phyloP scores from a whole-genome alignment of 2,888 invertebrate species.

The Oasisia sp. region DNA sequence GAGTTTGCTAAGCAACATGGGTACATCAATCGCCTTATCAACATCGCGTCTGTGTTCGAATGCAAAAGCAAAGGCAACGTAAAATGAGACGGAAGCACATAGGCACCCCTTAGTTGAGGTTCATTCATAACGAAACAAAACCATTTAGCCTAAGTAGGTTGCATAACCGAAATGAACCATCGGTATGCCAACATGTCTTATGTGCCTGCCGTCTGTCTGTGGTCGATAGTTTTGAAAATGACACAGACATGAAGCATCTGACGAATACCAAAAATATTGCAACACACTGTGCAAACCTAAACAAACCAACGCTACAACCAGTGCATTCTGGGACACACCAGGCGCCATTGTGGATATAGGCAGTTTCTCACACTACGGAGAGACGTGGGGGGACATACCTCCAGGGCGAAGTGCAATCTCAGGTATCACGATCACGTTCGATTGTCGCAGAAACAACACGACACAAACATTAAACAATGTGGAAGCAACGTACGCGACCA shows the following conservation, averaged over 20 bases:
- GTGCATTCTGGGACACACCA: background rate
- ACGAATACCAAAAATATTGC: background rate
- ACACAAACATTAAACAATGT: too few relatives aligned
- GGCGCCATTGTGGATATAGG: background rate
- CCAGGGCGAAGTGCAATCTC: too few relatives aligned
- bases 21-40: too few relatives aligned
- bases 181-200: too few relatives aligned
- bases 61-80: background rate
- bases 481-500: too few relatives aligned
- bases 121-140: background rate
- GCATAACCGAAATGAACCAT: too few relatives aligned
- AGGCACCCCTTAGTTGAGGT: background rate
- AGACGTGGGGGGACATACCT: background rate
- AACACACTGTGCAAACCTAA: background rate
- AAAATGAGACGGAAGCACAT: background rate
- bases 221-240: background rate
- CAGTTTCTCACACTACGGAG: background rate
- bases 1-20: too few relatives aligned
- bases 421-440: too few relatives aligned
- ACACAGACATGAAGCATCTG: background rate
- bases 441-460: too few relatives aligned
- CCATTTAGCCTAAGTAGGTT: too few relatives aligned
- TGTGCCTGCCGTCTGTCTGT: background rate
- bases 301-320: background rate
- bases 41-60: too few relatives aligned